These are phyloP conservation scores for Orientallactaga sibirica DNA, from an alignment of 2,797 vertebrate species.

Conservation along the genomic window DNA sequence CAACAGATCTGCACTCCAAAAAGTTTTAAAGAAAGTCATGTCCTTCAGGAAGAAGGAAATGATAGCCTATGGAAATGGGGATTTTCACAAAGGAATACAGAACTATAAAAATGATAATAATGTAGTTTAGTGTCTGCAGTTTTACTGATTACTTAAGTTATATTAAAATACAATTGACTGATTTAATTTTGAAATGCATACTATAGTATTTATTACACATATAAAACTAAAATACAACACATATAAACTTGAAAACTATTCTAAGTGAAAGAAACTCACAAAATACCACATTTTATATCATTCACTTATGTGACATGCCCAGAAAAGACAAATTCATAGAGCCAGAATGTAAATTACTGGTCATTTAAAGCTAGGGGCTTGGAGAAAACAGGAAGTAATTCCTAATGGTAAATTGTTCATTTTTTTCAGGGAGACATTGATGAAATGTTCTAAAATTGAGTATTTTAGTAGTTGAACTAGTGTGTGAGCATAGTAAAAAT, in stretches of 20 bases:
- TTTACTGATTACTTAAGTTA: constrained; percentile 22
- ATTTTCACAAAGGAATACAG: neutral
- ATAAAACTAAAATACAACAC: constrained; percentile 4
- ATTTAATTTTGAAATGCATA: neutral
- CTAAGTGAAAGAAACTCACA: constrained; percentile 10
- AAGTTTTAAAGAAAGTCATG: neutral
- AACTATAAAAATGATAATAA: neutral
- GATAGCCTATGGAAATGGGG: neutral
- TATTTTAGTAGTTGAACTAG: neutral
- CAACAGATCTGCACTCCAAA: neutral
- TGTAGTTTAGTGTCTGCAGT: neutral
- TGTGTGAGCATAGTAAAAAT: neutral
- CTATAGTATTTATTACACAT: neutral
- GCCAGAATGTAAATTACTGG: constrained; percentile 4
- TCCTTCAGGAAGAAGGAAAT: neutral
- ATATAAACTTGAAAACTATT: neutral
- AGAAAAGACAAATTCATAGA: neutral
- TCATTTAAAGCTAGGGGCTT: neutral
- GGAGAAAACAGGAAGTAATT: neutral
- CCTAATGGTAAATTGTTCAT: neutral
- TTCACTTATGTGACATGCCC: neutral
- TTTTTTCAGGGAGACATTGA: neutral
- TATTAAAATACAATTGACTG: neutral
- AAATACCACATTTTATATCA: neutral
- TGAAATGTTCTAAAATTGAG: neutral